Evolutionary conservation across 53 echinoderm and acorn worm species (phyloP), one percentile per base, ranked within the genome.

Genomic region (Pentamera pediparva): DNA sequence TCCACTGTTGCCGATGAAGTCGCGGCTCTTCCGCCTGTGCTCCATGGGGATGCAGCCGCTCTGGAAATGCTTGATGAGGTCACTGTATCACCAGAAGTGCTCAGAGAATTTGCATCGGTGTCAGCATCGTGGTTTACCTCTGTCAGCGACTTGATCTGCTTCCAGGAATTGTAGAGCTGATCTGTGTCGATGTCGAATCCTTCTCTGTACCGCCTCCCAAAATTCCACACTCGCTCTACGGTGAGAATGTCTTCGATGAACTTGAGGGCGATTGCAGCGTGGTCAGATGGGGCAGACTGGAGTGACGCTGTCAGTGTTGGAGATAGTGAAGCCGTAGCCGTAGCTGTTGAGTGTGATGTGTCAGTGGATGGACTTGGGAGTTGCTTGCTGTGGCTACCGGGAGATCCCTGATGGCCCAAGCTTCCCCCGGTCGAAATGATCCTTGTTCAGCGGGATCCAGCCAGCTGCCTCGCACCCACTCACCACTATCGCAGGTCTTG

Each of bases 51-150:
- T 15, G 43, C 43, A 41, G 43, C 15, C 43, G 43, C 43, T 41
- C 43, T 41, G 56, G 56, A 55, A 10, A 20, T 55, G 56, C 21
- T 55, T 22, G 12, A 10, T 55, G 56, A 22, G 21, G 56, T 55
- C 21, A 55, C 56, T 22, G 21, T 22, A 55, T 55, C 56, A 55
- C 56, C 56, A 55, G 56, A 55, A 55, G 56, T 55, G 56, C 56
- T 55, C 56, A 20, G 21, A 55, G 21, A 20, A 55, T 55, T 55
- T 22, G 21, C 56, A 10, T 55, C n/a, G n/a, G n/a, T n/a, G n/a
- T n/a, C 56, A 55, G 56, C 56, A 55, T 55, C 21, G 21, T 55
- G 56, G 56, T 55, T 55, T 15, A 22, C 21, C 15, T 41, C 43
- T 15, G 43, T 41, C 9, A 41, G 43, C 9, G 43, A 41, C 15